Evolutionary conservation across 2,113 vertebrate genomes (phyloP), one percentile per base, ranked within the genome.

Genomic region (Lagopus leucura): DNA sequence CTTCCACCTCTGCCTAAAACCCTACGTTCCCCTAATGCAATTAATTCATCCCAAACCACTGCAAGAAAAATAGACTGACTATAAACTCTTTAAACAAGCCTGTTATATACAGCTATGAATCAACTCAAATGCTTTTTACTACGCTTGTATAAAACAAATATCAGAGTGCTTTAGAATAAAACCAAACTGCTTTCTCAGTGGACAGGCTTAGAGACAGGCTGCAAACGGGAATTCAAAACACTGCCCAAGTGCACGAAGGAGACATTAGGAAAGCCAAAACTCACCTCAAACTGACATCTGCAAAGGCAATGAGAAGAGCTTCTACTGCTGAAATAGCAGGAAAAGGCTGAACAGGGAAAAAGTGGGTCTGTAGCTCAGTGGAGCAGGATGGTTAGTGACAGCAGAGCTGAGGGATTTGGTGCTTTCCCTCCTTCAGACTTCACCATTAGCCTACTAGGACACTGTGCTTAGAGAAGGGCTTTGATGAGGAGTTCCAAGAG

Each of bases 401-500:
- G 21, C 19, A 72, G 77, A 6, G 52, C 30, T n/a, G 52, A 55
- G 6, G 3, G 24, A 60, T 19, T 18, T 40, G 7, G 32, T 57
- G 8, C 1, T 8, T 32, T 38, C 48, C 82, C 45, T 43, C 40
- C 36, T 25, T 82, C n/a, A 54, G 10, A 10, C 8, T 75, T 79
- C 30, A 30, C 11, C 25, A 64, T 18, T 18, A 64, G 3, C 10
- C 8, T 52, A 36, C 30, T 27, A 74, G 50, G 20, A 8, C 45
- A 78, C 36, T n/a, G 12, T 63, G 17, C 11, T 48, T 48, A 82
- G 40, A 13, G 17, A 43, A 71, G 16, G 48, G 32, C 32, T 38
- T 66, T 0, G 0, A 75, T 8, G 17, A 71, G 30, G 69, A 52
- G 8, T 14, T 17, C 22, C 30, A 50, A 50, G 1, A 2, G 48